phyloP scores from a whole-genome alignment of 2,113 vertebrate species.

The Rhegmatorhina hoffmannsi region DNA sequence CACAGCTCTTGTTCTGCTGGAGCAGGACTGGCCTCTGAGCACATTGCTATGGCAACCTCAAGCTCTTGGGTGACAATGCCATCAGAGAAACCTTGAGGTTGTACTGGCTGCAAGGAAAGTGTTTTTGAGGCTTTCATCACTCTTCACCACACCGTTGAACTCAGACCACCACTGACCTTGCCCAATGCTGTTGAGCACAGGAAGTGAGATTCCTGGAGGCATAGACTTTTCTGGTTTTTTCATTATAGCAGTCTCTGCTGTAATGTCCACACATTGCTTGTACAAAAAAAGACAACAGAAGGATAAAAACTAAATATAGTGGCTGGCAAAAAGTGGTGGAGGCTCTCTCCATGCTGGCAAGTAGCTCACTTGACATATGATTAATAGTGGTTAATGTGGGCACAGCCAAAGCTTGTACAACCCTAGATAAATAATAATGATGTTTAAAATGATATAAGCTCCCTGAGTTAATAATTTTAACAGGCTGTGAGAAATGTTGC shows the following conservation, averaged over 20 bases:
- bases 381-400: constrained; percentile 49
- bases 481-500: constrained; percentile 43
- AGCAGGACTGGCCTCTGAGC: neutral
- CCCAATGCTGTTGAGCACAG: neutral
- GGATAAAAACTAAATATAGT: constrained; percentile 23
- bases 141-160: neutral
- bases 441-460: constrained; percentile 65
- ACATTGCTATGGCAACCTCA: neutral
- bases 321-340: neutral
- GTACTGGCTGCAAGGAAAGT: neutral
- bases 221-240: neutral
- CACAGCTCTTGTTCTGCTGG: neutral
- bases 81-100: neutral
- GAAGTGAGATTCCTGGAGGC: neutral
- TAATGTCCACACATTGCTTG: neutral
- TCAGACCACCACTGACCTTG: neutral
- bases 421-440: constrained; percentile 64
- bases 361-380: constrained; percentile 18
- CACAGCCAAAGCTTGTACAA: constrained; percentile 21
- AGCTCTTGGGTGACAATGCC: neutral
- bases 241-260: neutral
- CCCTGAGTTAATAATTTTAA: constrained; percentile 73
- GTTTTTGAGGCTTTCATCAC: neutral
- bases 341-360: constrained; percentile 2
- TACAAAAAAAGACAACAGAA: neutral